Conservation (phyloP, 2,888 invertebrate genomes). For the Philopedon plagiatum region DNA sequence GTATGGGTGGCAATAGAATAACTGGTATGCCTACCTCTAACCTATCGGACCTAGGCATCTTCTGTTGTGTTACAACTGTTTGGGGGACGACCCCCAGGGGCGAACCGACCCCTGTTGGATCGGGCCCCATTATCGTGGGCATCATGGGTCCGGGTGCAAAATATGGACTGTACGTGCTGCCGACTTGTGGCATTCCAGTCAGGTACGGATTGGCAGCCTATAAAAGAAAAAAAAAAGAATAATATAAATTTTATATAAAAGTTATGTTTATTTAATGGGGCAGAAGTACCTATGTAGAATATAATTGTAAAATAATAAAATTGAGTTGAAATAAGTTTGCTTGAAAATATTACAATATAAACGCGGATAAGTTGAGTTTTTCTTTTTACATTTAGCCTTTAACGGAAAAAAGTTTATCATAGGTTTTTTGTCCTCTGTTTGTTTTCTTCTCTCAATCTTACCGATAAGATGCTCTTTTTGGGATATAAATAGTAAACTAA, state of each 20-base stretch:
- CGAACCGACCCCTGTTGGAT: constrained; percentile 85
- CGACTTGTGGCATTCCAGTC: constrained; percentile 90
- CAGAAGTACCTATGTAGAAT: no score
- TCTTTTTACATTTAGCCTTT: no score
- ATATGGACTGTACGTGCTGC: constrained; percentile 92
- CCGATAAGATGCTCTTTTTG: no score
- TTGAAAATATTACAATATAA: no score
- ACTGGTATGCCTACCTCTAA: constrained; percentile 84
- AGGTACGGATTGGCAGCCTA: constrained; percentile 94
- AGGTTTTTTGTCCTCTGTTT: no score
- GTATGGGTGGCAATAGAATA: constrained; percentile 6
- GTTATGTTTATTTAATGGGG: no score
- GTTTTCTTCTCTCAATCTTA: no score
- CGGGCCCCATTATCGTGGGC: constrained; percentile 91
- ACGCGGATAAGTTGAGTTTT: no score
- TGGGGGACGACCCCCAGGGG: constrained; percentile 88
- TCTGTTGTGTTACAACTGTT: constrained; percentile 90
- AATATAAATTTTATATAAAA: not conserved
- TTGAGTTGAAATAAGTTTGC: no score
- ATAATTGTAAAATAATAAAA: no score
- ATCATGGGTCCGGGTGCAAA: constrained; percentile 90
- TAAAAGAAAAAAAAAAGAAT: constrained; percentile 58
- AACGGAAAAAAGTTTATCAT: no score
- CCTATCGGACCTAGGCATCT: constrained; percentile 95
- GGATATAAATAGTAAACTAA: no score